These are phyloP conservation scores for Python bivittatus DNA, from an alignment of 2,113 vertebrate species.

Conservation along the genomic window DNA sequence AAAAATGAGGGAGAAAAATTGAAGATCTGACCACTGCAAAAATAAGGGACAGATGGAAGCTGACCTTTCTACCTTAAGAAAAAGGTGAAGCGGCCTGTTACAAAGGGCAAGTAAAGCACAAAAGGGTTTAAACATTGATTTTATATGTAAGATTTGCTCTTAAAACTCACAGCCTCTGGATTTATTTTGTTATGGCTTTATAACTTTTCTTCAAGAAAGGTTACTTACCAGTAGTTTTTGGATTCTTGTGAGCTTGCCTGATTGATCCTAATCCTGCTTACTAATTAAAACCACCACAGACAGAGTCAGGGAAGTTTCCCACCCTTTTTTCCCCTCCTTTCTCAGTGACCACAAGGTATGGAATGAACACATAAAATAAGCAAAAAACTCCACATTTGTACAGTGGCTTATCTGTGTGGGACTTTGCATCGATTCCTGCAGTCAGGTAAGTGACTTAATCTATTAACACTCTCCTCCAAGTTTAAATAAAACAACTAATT, in stretches of 20 bases:
- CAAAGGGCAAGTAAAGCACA: background rate
- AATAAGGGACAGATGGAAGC: background rate
- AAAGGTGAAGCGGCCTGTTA: background rate
- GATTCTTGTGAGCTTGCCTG: background rate
- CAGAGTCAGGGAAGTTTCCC: background rate
- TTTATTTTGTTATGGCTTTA: background rate
- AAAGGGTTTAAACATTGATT: background rate
- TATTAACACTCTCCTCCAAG: background rate
- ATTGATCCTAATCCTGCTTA: background rate
- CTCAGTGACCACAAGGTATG: background rate
- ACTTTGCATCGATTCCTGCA: background rate
- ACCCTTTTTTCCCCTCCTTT: background rate
- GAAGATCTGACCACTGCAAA: background rate
- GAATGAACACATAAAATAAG: background rate
- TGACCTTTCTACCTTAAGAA: background rate
- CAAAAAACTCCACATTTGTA: background rate
- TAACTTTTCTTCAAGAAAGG: background rate
- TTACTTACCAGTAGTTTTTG: background rate
- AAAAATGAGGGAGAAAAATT: background rate
- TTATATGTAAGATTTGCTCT: background rate
- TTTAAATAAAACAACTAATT: background rate
- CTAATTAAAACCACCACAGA: background rate
- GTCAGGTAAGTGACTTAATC: background rate
- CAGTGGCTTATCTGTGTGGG: background rate
- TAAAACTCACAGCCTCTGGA: background rate